A percentile compares a stretch with the other conserved stretches of the same genome.
phyloP scores from a whole-genome alignment of 2,113 vertebrate species.

The Phalacrocorax aristotelis region DNA sequence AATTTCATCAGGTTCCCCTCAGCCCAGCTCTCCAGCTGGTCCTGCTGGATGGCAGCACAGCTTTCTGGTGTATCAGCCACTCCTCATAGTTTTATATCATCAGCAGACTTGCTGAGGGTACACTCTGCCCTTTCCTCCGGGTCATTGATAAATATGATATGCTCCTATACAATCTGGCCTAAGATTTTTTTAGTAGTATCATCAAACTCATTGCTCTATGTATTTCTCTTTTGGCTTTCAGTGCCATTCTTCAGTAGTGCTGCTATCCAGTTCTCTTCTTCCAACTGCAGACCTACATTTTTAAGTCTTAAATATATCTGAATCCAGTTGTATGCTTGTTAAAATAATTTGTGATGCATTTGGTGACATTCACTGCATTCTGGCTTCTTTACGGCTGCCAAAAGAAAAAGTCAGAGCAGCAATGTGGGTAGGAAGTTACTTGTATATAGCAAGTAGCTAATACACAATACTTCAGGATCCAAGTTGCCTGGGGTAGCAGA shows the following conservation, averaged over 20 bases:
- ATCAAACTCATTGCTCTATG: neutral
- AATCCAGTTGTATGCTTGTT: neutral
- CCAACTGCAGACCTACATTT: neutral
- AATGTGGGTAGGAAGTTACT: neutral
- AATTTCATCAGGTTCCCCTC: too few relatives aligned
- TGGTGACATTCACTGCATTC: neutral
- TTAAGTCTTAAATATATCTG: neutral
- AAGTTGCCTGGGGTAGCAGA: neutral
- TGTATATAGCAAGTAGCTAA: neutral
- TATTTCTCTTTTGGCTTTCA: neutral
- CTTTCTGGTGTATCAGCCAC: too few relatives aligned
- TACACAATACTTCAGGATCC: neutral
- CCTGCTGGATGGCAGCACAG: too few relatives aligned
- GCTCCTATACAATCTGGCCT: neutral
- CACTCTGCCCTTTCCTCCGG: too few relatives aligned
- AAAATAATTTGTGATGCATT: conserved; percentile 2
- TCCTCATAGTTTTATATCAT: too few relatives aligned
- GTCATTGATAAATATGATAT: too few relatives aligned
- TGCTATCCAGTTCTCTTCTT: neutral
- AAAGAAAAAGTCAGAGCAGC: neutral
- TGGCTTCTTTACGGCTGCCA: neutral
- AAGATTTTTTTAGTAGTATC: neutral
- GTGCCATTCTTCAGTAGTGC: neutral
- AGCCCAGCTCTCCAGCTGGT: too few relatives aligned
- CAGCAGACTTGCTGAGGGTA: too few relatives aligned